Percentiles rank a stretch among this genome's conserved stretches.
Conservation (phyloP, 1,140 invertebrate genomes). For the Saccostrea glomerata region DNA sequence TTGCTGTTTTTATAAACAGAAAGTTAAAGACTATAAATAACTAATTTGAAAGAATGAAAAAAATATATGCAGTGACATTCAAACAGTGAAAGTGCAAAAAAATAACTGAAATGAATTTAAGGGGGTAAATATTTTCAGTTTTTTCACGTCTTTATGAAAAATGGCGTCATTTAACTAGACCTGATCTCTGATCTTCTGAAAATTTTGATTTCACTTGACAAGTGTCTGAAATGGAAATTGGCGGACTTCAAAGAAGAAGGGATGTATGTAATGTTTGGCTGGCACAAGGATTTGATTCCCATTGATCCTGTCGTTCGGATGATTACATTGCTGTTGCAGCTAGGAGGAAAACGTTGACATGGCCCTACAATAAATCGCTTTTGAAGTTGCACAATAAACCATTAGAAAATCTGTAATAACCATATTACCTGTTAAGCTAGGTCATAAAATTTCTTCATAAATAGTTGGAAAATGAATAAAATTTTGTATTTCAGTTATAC, state of each 20-base stretch:
- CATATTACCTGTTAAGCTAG: slow-evolving; percentile 20
- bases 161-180: not conserved
- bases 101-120: not conserved
- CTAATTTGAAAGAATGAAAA: not conserved
- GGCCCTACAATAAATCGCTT: slow-evolving; percentile 33
- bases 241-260: not conserved
- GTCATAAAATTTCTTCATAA: slow-evolving; percentile 33
- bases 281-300: not conserved
- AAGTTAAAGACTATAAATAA: not conserved
- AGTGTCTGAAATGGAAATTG: slow-evolving; percentile 33
- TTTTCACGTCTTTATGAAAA: slow-evolving; percentile 30
- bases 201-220: slow-evolving; percentile 33
- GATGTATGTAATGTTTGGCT: slow-evolving; percentile 29
- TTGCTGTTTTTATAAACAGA: no score
- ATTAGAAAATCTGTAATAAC: slow-evolving; percentile 38
- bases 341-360: slow-evolving; percentile 27
- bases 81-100: not conserved
- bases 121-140: slow-evolving; percentile 14
- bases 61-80: not conserved
- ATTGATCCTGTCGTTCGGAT: slow-evolving; percentile 16
- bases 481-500: slow-evolving; percentile 37
- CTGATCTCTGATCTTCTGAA: slow-evolving; percentile 27
- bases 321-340: slow-evolving; percentile 29
- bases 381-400: slow-evolving; percentile 38
- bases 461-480: slow-evolving; percentile 37